Evolutionary conservation across 2,797 vertebrate genomes (phyloP), one percentile per base, ranked within the genome.

Genomic region (Anguilla pacifica): DNA sequence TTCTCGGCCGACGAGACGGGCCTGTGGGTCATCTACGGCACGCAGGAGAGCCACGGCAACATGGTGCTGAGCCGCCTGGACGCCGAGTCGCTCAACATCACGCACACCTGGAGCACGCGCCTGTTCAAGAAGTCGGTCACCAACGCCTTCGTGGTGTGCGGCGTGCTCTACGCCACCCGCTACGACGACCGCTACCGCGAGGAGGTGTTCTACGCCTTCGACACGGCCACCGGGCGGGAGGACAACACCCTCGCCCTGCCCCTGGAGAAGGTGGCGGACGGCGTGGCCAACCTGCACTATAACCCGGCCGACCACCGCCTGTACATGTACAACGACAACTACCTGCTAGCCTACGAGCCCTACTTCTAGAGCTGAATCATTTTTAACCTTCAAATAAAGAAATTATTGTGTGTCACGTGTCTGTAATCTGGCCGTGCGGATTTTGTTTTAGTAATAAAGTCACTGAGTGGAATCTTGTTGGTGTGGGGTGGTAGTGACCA

Each of bases 191-290:
- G 91, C 0, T 86, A 88, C 86, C 88, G 0, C 0, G 95, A 96
- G 70, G 96, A 96, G 91, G 93, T 96, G 43, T 96, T 95, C 91
- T 96, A 95, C 2, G 95, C 95, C 25, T 96, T 96, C 0, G 93
- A 96, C 92, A 95, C 95, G 0, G 89, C 86, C 0, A 94, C 94
- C 0, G 95, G 95, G 15, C 86, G 35, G 64, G 95, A 96, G 86
- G 94, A 94, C 91, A 94, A 94, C 91, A 85, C 88, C 0, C 91
- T 96, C 0, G 79, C 89, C 0, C 83, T 96, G 84, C 90, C 88
- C 0, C 86, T 96, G 88, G 93, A 96, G 90, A 96, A 96, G 84
- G 91, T 96, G 2, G 88, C 89, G 0, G 91, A 93, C 2, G 93
- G 92, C 2, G 89, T 96, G 46, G 93, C 95, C 84, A 96, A 94